Conservation (phyloP, 2,113 vertebrate genomes). For the Martes martes region DNA sequence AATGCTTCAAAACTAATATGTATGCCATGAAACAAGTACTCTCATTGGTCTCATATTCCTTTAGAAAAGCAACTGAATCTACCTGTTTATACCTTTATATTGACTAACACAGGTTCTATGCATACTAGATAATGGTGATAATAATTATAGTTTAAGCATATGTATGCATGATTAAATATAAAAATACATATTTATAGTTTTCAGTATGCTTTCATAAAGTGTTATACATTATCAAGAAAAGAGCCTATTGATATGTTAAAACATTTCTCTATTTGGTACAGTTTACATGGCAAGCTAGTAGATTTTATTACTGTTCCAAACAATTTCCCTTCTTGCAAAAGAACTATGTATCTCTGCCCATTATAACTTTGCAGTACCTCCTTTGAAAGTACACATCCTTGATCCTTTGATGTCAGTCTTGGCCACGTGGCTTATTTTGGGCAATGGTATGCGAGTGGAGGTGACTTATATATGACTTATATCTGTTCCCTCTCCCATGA, state of each 20-base stretch:
- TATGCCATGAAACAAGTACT: not conserved
- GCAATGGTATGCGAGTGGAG: not conserved
- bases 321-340: not conserved
- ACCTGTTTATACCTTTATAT: not conserved
- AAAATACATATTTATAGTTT: not conserved
- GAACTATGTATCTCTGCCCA: not conserved
- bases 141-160: not conserved
- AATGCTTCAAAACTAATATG: not conserved
- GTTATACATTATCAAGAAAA: not conserved
- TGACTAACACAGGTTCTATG: not conserved
- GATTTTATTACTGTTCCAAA: not conserved
- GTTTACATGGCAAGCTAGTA: not conserved
- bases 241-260: not conserved
- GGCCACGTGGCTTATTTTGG: not conserved
- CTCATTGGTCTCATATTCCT: not conserved
- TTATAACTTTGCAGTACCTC: not conserved
- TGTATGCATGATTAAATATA: not conserved
- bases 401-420: not conserved
- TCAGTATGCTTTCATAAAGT: not conserved
- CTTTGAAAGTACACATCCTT: not conserved
- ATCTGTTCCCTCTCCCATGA: not conserved
- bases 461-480: not conserved
- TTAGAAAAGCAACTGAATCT: not conserved
- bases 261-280: not conserved
- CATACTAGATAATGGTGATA: not conserved